Percentiles rank a stretch among this genome's conserved stretches.
Conservation (phyloP, 2,888 invertebrate genomes). For the Cerastis leucographa region DNA sequence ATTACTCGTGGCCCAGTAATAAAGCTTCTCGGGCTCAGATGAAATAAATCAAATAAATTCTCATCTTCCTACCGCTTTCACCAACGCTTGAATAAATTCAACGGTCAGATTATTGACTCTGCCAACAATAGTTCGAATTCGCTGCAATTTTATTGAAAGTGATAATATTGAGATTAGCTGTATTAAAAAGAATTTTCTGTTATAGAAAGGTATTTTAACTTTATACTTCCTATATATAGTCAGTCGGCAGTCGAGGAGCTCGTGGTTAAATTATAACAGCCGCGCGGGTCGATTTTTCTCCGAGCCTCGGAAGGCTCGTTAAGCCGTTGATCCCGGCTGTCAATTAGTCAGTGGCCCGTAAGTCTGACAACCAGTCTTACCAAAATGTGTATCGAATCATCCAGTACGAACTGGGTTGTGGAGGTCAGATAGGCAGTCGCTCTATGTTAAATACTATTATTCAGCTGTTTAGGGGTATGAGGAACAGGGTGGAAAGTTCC, state of each 20-base stretch:
- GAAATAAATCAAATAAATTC: slow-evolving; percentile 48
- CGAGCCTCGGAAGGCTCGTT: no score
- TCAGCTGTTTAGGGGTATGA: no score
- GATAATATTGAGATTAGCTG: slow-evolving; percentile 3
- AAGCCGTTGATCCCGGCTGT: no score
- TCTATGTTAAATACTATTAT: no score
- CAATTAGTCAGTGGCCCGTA: no score
- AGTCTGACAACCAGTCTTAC: no score
- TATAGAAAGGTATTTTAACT: not conserved
- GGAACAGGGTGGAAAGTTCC: no score
- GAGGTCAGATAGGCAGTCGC: no score
- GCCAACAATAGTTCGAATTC: slow-evolving; percentile 29
- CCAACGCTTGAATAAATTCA: slow-evolving; percentile 36
- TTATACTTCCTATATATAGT: not conserved
- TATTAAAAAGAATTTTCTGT: not conserved
- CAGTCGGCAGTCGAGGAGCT: not conserved
- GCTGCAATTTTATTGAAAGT: slow-evolving; percentile 15
- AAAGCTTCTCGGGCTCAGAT: slow-evolving; percentile 25
- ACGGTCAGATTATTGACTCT: slow-evolving; percentile 35
- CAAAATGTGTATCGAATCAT: no score
- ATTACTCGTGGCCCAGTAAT: slow-evolving; percentile 27
- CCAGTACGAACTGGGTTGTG: no score
- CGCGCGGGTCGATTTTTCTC: no score
- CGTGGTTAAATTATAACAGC: no score
- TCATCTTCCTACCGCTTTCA: slow-evolving; percentile 18